phyloP scores from a whole-genome alignment of 2,888 invertebrate species.

The Gastrophysa polygoni region DNA sequence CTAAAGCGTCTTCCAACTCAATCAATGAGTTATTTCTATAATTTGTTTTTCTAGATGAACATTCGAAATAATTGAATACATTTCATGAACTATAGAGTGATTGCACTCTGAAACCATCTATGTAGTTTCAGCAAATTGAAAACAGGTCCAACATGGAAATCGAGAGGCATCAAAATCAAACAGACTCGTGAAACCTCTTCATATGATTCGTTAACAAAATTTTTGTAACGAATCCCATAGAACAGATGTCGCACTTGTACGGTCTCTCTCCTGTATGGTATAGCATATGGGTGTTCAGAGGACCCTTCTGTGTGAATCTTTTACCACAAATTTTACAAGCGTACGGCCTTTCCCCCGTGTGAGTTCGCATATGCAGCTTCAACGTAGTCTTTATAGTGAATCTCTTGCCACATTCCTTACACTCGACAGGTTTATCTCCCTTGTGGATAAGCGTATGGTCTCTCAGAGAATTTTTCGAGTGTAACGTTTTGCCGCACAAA shows the following conservation, averaged over 20 bases:
- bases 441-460: constrained; percentile 48
- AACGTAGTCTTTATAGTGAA: constrained; percentile 63
- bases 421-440: constrained; percentile 58
- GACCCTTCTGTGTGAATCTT: constrained; percentile 60
- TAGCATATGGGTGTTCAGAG: constrained; percentile 57
- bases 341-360: constrained; percentile 55
- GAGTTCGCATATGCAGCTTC: constrained; percentile 48
- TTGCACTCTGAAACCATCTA: no score
- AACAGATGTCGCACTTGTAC: constrained; percentile 38
- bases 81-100: not conserved
- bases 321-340: constrained; percentile 57
- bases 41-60: not conserved
- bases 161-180: not conserved
- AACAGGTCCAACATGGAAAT: not conserved
- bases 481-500: constrained; percentile 61
- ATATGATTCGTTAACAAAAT: constrained; percentile 52
- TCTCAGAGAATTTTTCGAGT: constrained; percentile 49
- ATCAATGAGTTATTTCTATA: not conserved
- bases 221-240: constrained; percentile 42
- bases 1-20: not conserved
- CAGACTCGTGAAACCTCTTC: constrained; percentile 28
- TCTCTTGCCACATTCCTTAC: constrained; percentile 63
- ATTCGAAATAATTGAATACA: no score
- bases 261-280: constrained; percentile 36
- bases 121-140: not conserved